A percentile compares a stretch with the other conserved stretches of the same genome.
Evolutionary conservation across 2,797 vertebrate species (phyloP).

Genomic region (Spinus pinus): DNA sequence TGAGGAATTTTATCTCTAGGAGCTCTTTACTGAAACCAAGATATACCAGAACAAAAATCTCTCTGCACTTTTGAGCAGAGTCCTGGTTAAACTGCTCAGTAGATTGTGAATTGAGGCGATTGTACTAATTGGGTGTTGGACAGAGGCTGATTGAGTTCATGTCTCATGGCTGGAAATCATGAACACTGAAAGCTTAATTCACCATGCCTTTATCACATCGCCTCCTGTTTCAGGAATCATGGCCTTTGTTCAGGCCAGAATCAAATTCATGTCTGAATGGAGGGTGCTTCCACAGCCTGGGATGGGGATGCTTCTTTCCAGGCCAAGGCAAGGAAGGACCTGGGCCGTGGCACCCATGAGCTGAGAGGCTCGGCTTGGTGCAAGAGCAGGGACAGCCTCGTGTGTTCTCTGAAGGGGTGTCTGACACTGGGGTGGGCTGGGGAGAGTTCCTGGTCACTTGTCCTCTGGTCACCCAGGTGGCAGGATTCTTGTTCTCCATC

Average conservation of each 20-base stretch:
- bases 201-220: neutral
- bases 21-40: neutral
- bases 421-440: neutral
- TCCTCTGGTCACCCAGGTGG: accelerated
- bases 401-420: neutral
- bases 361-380: neutral
- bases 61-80: neutral
- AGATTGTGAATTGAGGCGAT: neutral
- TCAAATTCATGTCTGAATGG: neutral
- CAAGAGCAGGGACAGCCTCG: accelerated
- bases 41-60: neutral
- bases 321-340: neutral
- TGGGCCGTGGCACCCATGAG: accelerated
- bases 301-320: neutral
- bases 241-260: neutral
- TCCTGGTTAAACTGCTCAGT: neutral
- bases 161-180: neutral
- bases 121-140: neutral
- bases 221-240: neutral
- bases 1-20: neutral
- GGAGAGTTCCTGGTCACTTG: neutral
- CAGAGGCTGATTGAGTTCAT: neutral
- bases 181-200: neutral
- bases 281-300: neutral
- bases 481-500: neutral